Conservation (phyloP, 2,797 vertebrate species). For the Centropyge bicolor region DNA sequence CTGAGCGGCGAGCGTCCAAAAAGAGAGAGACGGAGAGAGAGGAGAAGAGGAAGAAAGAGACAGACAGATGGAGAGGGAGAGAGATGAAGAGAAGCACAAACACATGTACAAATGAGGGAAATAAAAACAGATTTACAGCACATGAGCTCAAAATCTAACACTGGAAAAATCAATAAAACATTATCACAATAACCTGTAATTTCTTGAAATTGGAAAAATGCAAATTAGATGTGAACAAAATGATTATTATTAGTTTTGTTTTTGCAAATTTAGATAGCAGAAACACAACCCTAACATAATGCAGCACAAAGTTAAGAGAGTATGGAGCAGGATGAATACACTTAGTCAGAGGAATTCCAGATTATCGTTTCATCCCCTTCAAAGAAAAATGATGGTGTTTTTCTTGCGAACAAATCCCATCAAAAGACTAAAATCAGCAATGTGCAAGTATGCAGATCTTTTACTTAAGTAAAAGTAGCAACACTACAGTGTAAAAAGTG, state of each 20-base stretch:
- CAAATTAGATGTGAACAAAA: background rate
- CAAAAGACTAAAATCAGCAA: background rate
- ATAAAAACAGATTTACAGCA: constrained; percentile 10
- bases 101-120: constrained; percentile 28
- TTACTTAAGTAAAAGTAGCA: too few relatives aligned
- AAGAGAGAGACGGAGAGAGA: constrained; percentile 19
- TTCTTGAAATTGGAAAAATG: background rate
- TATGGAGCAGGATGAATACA: background rate
- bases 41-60: background rate
- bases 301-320: constrained; percentile 3
- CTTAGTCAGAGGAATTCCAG: background rate
- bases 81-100: constrained; percentile 56
- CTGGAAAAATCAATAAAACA: background rate
- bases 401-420: background rate
- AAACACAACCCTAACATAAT: background rate
- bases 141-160: constrained; percentile 16
- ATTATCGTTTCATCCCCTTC: constrained; percentile 8
- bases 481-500: too few relatives aligned
- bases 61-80: constrained; percentile 36
- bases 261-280: background rate
- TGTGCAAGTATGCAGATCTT: too few relatives aligned
- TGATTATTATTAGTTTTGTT: background rate
- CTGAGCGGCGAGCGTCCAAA: constrained; percentile 80
- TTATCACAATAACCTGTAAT: background rate
- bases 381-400: background rate